A percentile compares a stretch with the other conserved stretches of the same genome.
These are phyloP conservation scores for Nasonovia ribisnigri DNA, from an alignment of 2,888 invertebrate species.

Conservation along the genomic window DNA sequence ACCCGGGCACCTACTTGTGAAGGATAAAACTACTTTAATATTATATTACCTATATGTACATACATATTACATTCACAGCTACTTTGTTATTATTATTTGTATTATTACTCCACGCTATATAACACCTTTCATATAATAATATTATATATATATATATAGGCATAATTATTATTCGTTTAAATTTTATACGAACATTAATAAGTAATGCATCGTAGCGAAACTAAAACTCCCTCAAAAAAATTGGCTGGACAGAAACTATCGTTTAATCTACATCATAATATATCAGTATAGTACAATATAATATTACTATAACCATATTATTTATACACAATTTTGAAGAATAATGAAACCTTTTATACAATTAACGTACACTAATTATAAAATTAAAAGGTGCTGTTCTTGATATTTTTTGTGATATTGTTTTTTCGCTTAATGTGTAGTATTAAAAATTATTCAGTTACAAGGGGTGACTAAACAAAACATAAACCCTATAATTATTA, in stretches of 20 bases:
- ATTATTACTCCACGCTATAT: neutral
- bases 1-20: neutral
- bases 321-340: neutral
- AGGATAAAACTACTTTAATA: neutral
- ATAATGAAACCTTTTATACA: neutral
- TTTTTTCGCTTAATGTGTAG: neutral
- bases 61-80: neutral
- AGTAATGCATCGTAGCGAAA: neutral
- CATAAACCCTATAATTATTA: neutral
- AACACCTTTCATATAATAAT: neutral
- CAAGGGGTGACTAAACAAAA: neutral
- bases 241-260: neutral
- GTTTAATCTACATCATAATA: neutral
- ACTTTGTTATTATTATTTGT: neutral
- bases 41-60: no score
- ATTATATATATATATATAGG: neutral
- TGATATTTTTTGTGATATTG: neutral
- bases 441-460: neutral
- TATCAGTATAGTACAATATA: neutral
- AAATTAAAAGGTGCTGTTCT: neutral
- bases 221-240: neutral
- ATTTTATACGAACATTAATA: neutral
- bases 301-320: neutral
- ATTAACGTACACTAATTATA: neutral
- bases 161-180: neutral